Evolutionary conservation across 2,888 invertebrate species (phyloP), one percentile per base, ranked within the genome.

Genomic region (Anticlea derivata): DNA sequence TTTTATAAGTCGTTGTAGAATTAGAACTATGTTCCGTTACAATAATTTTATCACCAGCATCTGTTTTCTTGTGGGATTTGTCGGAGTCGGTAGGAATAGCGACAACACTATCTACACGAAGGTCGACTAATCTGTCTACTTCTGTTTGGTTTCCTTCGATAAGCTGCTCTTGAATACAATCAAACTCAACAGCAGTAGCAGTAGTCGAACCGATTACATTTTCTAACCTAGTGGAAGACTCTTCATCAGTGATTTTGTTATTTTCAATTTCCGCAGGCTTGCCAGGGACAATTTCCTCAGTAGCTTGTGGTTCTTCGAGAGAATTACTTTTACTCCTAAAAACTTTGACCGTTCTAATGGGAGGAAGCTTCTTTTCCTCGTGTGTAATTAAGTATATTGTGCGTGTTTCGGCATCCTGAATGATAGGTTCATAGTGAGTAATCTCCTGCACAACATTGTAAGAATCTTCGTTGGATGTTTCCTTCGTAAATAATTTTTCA

Each of bases 361-460:
- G 94, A 53, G 93, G 93, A 69, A 93, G 83, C 79, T 92, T 92
- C 61, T 93, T 92, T 80, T 95, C 94, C 80, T 95, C 95, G 53
- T 95, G 95, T 3, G 94, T 94, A 58, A 95, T 95, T 31, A 95
- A 80, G 49, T 94, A 93, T 62, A 95, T 92, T 43, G 84, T 91
- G 48, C 81, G 82, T 10, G 91, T 91, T 68, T 86, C 82, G 24
- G 70, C 52, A 47, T 84, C 77, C 53, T 75, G 72, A 13, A 66
- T 60, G 5, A 78, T 69, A 37, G 83, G 79, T 61, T 78, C 74
- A 49, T 77, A 80, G 4, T 68, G 63, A 50, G 80, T 82, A 33
- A 79, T 68, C 66, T 86, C 81, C 65, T 86, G 77, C 7, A 83
- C 74, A 17, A 80, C 73, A 58, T 78, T 79, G 20, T 77, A 70